These are phyloP conservation scores for Psittacus erithacus DNA, from an alignment of 2,113 vertebrate genomes.

Conservation along the genomic window DNA sequence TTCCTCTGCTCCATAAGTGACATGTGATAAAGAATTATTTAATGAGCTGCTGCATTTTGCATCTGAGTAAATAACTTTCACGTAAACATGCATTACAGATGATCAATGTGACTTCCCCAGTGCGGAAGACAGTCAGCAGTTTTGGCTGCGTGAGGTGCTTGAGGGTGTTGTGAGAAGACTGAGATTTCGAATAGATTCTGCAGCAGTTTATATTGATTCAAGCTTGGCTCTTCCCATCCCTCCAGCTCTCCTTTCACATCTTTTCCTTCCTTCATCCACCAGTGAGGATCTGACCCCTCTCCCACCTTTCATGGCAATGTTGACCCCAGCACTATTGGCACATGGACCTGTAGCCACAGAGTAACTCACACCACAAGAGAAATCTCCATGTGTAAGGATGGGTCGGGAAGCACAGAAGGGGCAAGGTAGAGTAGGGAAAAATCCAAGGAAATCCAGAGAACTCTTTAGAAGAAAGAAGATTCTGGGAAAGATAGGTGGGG, in stretches of 20 bases:
- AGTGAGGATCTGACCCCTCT: not conserved
- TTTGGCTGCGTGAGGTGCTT: not conserved
- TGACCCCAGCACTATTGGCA: not conserved
- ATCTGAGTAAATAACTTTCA: slow-evolving; percentile 24
- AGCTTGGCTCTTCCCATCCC: not conserved
- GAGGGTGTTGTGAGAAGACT: not conserved
- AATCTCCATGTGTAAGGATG: rapidly evolving
- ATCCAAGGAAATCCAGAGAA: not conserved
- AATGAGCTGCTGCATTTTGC: slow-evolving; percentile 34
- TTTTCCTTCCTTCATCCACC: not conserved
- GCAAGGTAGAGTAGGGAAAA: not conserved
- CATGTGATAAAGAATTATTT: slow-evolving; percentile 22
- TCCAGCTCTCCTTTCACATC: not conserved
- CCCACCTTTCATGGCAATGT: rapidly evolving
- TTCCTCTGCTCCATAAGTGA: not conserved
- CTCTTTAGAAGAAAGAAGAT: not conserved
- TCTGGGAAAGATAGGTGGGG: not conserved
- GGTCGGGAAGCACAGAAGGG: not conserved
- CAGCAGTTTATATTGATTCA: not conserved
- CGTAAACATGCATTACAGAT: not conserved
- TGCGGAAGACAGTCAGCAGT: not conserved
- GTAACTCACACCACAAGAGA: rapidly evolving
- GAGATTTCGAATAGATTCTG: not conserved
- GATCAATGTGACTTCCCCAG: slow-evolving; percentile 8
- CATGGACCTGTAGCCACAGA: rapidly evolving